Base-by-base conservation (phyloP, 2,113 vertebrate genomes). In the Grammomys dolichurus region DNA sequence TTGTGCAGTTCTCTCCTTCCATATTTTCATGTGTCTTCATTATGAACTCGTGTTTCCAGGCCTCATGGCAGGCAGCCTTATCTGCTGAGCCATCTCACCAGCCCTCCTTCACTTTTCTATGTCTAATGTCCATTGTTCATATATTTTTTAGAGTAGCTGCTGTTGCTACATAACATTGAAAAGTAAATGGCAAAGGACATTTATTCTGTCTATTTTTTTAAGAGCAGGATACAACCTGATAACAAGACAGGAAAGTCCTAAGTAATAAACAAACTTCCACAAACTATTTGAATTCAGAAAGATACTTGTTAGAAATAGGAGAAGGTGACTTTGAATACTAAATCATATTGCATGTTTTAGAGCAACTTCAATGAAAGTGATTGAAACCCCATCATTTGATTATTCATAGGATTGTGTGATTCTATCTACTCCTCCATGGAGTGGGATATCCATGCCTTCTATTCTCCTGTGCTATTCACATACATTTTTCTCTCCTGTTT, bases 401-500 rank as follows among this genome's bases (percentile, higher is more conserved):
- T 2, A 48, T 75, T 81, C 58, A 12, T 33, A 60, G 72, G 22
- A 13, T n/a, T 60, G n/a, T 12, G 8, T 26, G 46, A 70, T 73
- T 4, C 80, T 95, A 10, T 87, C 84, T 85, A n/a, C 63, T 85
- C 70, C 80, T 7, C 43, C 51, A 24, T n/a, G 48, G 56, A 77
- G 40, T 46, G 28, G 69, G 48, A 78, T 93, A 96, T 31, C 89
- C 76, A 77, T 89, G 28, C 76, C 88, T n/a, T 77, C 46, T 92
- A 70, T 88, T 56, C 76, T 76, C 33, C 73, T 87, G n/a, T 17
- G 54, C 94, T 86, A 90, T 89, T 56, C 28, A 63, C 82, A 91
- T 13, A 81, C 96, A 73, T 69, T 60, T 95, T 95, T 94, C 85
- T 90, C 67, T 95, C 93, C 88, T 94, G 95, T 94, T 98, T 98